Evolutionary conservation across 2,797 vertebrate species (phyloP).

Genomic region (Decapterus maruadsi): DNA sequence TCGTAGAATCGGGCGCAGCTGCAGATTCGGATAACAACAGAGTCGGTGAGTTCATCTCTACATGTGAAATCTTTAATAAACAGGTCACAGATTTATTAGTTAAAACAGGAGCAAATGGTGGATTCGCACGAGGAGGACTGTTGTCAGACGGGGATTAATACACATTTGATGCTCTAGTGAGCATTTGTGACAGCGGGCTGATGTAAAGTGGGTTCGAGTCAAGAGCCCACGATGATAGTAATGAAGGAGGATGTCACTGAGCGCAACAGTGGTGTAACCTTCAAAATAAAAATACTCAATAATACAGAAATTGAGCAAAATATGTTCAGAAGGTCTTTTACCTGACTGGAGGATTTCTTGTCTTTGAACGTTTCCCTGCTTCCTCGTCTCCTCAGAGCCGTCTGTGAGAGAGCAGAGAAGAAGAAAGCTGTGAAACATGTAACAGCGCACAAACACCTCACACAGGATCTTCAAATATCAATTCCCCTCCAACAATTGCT

Average conservation of each 20-base stretch:
- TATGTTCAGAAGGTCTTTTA: slow-evolving; percentile 62
- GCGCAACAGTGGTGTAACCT: neutral
- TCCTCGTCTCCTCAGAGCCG: slow-evolving; percentile 92
- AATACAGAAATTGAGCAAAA: neutral
- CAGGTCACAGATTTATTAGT: too few species aligned
- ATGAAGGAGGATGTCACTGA: neutral
- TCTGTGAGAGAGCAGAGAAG: slow-evolving; percentile 82
- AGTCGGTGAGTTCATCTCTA: neutral
- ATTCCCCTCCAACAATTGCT: neutral
- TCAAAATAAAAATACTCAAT: too few species aligned
- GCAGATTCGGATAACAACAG: neutral
- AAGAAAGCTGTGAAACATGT: slow-evolving; percentile 2
- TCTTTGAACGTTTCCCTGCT: slow-evolving; percentile 96
- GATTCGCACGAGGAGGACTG: slow-evolving; percentile 5
- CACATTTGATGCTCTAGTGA: neutral
- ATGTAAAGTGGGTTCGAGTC: neutral
- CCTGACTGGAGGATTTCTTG: slow-evolving; percentile 93
- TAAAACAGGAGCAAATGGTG: neutral
- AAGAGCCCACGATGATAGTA: neutral
- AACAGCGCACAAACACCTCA: neutral
- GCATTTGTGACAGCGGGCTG: neutral
- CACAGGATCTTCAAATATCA: neutral
- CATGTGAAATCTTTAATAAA: neutral
- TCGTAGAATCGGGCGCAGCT: too few species aligned
- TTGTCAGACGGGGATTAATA: neutral